A percentile compares a stretch with the other conserved stretches of the same genome.
Conservation (phyloP, 2,113 vertebrate species). For the Laterallus jamaicensis region DNA sequence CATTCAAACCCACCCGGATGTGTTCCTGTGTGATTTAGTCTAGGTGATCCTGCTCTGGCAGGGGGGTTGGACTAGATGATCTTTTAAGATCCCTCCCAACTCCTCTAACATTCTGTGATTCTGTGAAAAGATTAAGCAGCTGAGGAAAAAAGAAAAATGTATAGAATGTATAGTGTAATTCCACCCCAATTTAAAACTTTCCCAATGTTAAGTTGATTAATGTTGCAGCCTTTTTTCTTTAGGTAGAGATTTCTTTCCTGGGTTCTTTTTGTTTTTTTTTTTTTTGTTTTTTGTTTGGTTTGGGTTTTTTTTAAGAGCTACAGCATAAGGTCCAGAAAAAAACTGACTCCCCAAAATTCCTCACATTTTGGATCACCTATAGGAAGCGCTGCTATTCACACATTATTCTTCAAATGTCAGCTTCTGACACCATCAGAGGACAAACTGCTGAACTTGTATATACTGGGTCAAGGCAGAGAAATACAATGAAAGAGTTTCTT, state of each 20-base stretch:
- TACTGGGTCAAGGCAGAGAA: background rate
- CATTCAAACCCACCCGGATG: too few relatives aligned
- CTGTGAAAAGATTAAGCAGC: too few relatives aligned
- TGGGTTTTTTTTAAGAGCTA: background rate
- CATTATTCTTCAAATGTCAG: background rate
- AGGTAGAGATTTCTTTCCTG: background rate
- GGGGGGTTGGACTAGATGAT: too few relatives aligned
- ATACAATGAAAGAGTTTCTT: background rate
- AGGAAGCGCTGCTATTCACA: background rate
- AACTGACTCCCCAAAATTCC: background rate
- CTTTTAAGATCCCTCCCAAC: too few relatives aligned
- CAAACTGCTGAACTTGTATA: background rate
- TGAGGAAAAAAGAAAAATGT: background rate
- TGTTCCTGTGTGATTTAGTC: too few relatives aligned
- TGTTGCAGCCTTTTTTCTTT: background rate
- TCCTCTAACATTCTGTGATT: too few relatives aligned
- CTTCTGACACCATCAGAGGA: background rate
- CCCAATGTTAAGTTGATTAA: background rate
- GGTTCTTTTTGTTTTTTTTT: background rate
- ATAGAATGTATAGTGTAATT: background rate
- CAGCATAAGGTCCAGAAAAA: background rate
- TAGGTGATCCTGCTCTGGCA: too few relatives aligned
- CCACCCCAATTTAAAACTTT: background rate
- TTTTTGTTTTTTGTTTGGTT: background rate
- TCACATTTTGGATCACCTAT: background rate